phyloP scores from a whole-genome alignment of 2,797 vertebrate genomes.

The Sciurus vulgaris region DNA sequence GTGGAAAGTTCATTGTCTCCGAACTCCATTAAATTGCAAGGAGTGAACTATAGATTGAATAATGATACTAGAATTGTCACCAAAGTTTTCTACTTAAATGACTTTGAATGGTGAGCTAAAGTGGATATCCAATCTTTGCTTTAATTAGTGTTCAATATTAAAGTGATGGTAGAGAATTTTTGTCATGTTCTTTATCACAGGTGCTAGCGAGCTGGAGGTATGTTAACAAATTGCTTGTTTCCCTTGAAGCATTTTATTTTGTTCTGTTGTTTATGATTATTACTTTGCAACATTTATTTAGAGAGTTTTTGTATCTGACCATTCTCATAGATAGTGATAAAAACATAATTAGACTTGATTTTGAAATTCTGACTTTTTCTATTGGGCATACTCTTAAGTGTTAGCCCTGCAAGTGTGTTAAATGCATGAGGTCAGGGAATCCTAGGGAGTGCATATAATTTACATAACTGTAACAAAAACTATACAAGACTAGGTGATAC shows the following conservation, averaged over 20 bases:
- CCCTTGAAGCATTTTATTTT: slow-evolving; percentile 52
- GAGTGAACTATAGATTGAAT: not conserved
- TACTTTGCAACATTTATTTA: slow-evolving; percentile 39
- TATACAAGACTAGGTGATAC: not conserved
- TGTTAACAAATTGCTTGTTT: slow-evolving; percentile 51
- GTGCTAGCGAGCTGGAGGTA: not conserved
- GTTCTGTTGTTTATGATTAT: slow-evolving; percentile 47
- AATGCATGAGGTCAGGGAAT: slow-evolving; percentile 25
- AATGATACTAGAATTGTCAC: slow-evolving; percentile 42
- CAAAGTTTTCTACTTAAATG: not conserved
- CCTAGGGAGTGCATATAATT: slow-evolving; percentile 24
- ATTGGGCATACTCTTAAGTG: not conserved
- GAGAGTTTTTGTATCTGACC: not conserved
- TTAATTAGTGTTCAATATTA: slow-evolving; percentile 63
- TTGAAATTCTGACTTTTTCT: slow-evolving; percentile 56
- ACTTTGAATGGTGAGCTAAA: not conserved
- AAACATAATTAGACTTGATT: not conserved
- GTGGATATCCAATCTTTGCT: not conserved
- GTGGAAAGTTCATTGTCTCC: slow-evolving; percentile 53
- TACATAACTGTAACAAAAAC: slow-evolving; percentile 13
- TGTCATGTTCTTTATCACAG: slow-evolving; percentile 25
- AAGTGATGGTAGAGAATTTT: slow-evolving; percentile 25
- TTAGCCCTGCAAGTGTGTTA: not conserved
- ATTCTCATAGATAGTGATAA: slow-evolving; percentile 1
- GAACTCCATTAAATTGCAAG: not conserved